Base-by-base conservation (phyloP, 2,113 vertebrate species). In the Sardina pilchardus region DNA sequence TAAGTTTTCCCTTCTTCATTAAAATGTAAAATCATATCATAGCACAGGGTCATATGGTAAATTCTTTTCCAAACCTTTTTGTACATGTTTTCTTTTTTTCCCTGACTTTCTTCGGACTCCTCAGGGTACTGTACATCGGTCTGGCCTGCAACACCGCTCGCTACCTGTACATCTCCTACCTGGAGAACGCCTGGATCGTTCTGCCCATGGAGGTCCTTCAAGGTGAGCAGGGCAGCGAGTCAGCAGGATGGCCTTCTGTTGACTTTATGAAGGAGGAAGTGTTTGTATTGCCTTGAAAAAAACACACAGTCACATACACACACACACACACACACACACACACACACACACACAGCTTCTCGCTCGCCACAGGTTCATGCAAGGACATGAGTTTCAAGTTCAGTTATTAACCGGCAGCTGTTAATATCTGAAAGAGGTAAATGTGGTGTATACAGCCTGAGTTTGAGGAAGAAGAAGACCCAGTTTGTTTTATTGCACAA, bases 201-300 rank as follows among this genome's bases (percentile, higher is more conserved):
- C 96, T 99, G 91, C 98, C 98, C 0, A 97, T 99, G 98, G 98
- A 99, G 92, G 94, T 99, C 80, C 96, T 99, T 81, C 98, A 99
- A 96, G 98, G 98, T 99, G 94, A 96, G 93, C 34, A 81, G 56
- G 36, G 4, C 30, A 30, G 12, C 24, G 19, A 30, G 34, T 36
- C 48, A 44, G 10, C 30, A 36, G 10, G 26, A 30, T 8, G 12
- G 17, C 43, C 67, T 16, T 83, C 21, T 86, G 82, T 86, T 87
- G 53, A 53, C 82, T 82, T 36, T 83, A 21, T 78, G 47, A 48
- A 48, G 21, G 45, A 63, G 83, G 82, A 86, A 50, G 19, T 67
- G 86, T 85, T 85, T 83, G 26, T 21, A 36, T 71, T 71, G 63
- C 7, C 63, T 30, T 30, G 26, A 30, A 30, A 30, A 30, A 71